phyloP scores from a whole-genome alignment of 2,113 vertebrate species.

The Nycticryphes semicollaris region DNA sequence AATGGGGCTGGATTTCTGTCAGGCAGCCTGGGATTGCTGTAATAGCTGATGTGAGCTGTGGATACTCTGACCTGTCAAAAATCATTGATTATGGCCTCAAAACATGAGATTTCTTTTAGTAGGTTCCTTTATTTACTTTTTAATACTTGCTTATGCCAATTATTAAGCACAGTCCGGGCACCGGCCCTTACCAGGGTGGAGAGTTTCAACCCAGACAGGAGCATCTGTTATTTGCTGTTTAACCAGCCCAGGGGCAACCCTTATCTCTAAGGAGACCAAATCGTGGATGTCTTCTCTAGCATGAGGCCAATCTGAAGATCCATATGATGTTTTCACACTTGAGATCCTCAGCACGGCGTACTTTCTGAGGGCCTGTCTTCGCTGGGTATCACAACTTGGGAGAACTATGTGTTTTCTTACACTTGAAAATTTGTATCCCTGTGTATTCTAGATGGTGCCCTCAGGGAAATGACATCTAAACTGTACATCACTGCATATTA shows the following conservation, averaged over 20 bases:
- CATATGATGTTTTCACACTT: neutral
- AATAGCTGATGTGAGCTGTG: neutral
- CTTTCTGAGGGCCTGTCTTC: neutral
- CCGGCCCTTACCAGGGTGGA: neutral
- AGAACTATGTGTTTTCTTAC: neutral
- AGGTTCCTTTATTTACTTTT: neutral
- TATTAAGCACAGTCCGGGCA: neutral
- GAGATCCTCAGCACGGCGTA: accelerated
- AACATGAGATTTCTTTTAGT: neutral
- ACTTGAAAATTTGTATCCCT: neutral
- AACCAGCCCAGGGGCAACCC: neutral
- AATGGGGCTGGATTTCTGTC: neutral
- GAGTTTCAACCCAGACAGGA: neutral
- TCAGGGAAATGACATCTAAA: neutral
- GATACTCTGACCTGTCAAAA: neutral
- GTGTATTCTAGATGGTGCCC: neutral
- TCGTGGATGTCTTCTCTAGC: accelerated
- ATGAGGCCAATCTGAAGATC: neutral
- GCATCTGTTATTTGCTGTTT: neutral
- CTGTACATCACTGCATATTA: neutral
- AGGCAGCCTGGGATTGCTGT: neutral
- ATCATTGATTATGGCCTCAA: neutral
- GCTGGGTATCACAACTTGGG: neutral
- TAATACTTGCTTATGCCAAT: neutral
- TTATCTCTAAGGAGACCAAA: neutral